phyloP scores from a whole-genome alignment of 1,140 invertebrate species.

The Schlechtendalia chinensis region DNA sequence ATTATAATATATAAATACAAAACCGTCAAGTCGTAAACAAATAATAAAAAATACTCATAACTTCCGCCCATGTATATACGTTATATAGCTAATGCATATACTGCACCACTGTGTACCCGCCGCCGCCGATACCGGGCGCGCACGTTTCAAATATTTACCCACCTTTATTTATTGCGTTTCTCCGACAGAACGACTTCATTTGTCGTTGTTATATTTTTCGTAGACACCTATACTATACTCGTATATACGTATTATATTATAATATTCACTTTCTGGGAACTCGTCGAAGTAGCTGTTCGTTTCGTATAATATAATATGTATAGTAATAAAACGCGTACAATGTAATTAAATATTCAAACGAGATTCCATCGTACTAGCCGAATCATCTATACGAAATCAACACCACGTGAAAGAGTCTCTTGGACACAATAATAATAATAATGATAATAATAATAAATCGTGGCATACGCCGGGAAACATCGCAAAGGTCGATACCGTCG shows the following conservation, averaged over 20 bases:
- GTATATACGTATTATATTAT: background rate
- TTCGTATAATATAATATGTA: background rate
- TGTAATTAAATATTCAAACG: background rate
- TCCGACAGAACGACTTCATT: constrained; percentile 44
- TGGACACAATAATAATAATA: background rate
- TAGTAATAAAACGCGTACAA: background rate
- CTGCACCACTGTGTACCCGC: background rate
- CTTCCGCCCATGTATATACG: constrained; percentile 25
- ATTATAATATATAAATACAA: constrained; percentile 31
- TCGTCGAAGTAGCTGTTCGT: background rate
- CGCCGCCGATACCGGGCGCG: background rate
- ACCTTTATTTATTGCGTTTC: constrained; percentile 45
- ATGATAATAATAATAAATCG: background rate
- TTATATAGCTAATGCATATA: background rate
- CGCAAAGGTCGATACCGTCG: no score
- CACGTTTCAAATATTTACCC: constrained; percentile 37
- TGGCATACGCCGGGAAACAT: background rate
- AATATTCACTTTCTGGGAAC: background rate
- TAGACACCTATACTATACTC: no score
- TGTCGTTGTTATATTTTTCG: background rate
- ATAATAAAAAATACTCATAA: constrained; percentile 43
- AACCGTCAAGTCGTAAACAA: constrained; percentile 49
- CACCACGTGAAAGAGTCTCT: no score
- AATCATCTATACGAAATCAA: background rate
- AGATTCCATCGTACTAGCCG: background rate